phyloP scores from a whole-genome alignment of 2,888 invertebrate species.

The Leucophenga maculata region DNA sequence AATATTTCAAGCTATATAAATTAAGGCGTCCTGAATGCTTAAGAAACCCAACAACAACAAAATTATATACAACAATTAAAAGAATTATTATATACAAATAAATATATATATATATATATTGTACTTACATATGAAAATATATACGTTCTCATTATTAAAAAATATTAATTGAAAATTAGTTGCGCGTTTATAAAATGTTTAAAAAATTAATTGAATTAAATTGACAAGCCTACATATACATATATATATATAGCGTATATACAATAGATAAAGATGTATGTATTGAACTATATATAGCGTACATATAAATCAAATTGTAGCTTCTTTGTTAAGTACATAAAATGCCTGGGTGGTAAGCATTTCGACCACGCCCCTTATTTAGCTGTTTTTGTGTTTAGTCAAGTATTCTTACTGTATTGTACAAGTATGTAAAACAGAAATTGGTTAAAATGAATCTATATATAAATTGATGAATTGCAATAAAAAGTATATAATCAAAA shows the following conservation, averaged over 20 bases:
- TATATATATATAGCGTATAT: constrained; percentile 19
- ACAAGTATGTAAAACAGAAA: constrained; percentile 1
- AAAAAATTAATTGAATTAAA: constrained; percentile 31
- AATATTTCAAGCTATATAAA: constrained; percentile 18
- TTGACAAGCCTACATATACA: constrained; percentile 19
- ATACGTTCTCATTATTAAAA: constrained; percentile 34
- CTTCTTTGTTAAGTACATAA: constrained; percentile 45
- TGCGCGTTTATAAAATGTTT: constrained; percentile 33
- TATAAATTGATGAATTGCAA: constrained; percentile 16
- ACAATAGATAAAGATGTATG: too few species aligned
- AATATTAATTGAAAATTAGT: constrained; percentile 35
- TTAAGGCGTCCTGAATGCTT: background rate
- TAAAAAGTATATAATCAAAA: constrained; percentile 2
- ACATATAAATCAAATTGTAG: constrained; percentile 20
- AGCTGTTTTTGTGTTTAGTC: constrained; percentile 57
- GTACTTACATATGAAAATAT: constrained; percentile 26
- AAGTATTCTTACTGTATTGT: background rate
- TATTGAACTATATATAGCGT: background rate
- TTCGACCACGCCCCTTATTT: constrained; percentile 46
- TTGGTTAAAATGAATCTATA: constrained; percentile 4
- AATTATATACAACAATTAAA: background rate
- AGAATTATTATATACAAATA: constrained; percentile 31
- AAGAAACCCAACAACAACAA: background rate
- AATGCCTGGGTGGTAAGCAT: constrained; percentile 48
- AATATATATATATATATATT: constrained; percentile 35